Base-by-base conservation (phyloP, 1,140 invertebrate genomes). In the Artemia franciscana region DNA sequence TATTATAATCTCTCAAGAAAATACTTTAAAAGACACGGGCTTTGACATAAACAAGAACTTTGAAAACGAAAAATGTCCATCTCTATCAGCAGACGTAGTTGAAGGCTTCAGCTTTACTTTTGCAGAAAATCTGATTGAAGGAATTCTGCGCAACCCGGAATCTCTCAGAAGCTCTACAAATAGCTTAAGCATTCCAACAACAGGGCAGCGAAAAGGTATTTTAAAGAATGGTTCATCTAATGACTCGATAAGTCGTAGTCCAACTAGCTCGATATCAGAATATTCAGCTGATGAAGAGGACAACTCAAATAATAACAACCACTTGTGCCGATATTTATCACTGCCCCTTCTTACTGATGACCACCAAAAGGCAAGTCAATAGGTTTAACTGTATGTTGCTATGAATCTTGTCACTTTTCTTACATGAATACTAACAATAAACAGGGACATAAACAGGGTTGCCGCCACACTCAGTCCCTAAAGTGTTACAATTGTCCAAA, bases 101-200 rank as follows among this genome's bases (percentile, higher is more conserved):
- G 65, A 65, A 23, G 65, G 65, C 18, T 65, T 65, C 59, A 65
- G 65, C 63, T 65, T 58, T 26, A 65, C 65, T 9, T 51, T 65
- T 25, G 65, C 63, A 5, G 65, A 65, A 59, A 64, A 39, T 15
- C 62, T 65, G 21, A 58, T 65, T 24, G 65, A 65, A 58, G 65
- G 63, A 7, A 64, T 65, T 27, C 23, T 64, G 26, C 28, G 60
- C 1, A 57, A 64, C 15, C 57, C 30, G 4, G 26, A 57, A 23
- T 30, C 63, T 0, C 23, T 5, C 5, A n/a, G 24, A 26, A 60
- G 21, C 9, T 60, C 59, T 18, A 63, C 26, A 5, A 56, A 24
- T 12, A 60, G 28, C 21, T 24, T 64, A 5, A 9, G 24, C 4
- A 58, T 27, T 23, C 60, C 62, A n/a, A 58, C 57, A 0, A 58